A percentile compares a stretch with the other conserved stretches of the same genome.
Conservation (phyloP, 2,113 vertebrate genomes). For the Cryptoleucopteryx plumbea region DNA sequence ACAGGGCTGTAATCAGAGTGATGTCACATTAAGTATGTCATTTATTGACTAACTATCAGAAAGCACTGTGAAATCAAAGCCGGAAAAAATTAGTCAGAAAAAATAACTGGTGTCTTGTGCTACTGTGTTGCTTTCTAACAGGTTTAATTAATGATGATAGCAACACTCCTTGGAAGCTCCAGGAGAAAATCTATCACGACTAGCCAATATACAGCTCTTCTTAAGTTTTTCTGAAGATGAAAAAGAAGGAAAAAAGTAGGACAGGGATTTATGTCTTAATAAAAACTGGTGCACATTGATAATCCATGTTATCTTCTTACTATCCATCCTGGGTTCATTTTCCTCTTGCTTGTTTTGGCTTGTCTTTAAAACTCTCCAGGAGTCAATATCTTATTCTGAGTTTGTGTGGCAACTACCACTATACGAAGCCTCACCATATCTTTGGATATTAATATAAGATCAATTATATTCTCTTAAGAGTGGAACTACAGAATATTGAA, state of each 20-base stretch:
- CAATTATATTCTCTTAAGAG: not conserved
- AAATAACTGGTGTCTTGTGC: fast-evolving
- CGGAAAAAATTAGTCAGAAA: not conserved
- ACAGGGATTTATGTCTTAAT: not conserved
- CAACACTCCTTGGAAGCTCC: not conserved
- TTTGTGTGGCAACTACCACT: not conserved
- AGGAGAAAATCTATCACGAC: not conserved
- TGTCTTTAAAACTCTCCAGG: not conserved
- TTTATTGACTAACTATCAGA: not conserved
- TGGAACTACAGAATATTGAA: not conserved
- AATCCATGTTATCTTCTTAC: not conserved
- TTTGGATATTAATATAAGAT: not conserved
- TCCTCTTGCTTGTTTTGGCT: not conserved
- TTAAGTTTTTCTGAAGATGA: not conserved
- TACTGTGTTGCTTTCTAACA: not conserved
- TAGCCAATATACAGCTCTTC: not conserved
- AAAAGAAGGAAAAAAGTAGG: not conserved
- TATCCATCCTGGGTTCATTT: not conserved
- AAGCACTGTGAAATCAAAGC: not conserved
- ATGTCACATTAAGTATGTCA: not conserved
- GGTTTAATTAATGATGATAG: not conserved
- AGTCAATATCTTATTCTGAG: not conserved
- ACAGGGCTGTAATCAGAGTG: not conserved
- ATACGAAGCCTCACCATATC: not conserved
- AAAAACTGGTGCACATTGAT: not conserved